These are phyloP conservation scores for Eretmocerus hayati DNA, from an alignment of 2,888 invertebrate species.

Conservation along the genomic window DNA sequence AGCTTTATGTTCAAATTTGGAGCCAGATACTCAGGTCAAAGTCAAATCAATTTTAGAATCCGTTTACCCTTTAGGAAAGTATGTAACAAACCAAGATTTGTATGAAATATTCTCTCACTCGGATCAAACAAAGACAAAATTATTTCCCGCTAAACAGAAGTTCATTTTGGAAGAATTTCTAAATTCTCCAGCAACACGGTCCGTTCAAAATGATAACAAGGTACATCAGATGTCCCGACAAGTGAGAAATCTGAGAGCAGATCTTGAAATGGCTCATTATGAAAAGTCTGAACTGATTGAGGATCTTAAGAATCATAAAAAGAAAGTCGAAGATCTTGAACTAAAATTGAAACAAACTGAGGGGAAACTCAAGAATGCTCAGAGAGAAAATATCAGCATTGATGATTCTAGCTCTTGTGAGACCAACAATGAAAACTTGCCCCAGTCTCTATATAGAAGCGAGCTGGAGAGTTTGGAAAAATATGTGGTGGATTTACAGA, in stretches of 20 bases:
- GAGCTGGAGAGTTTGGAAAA: slow-evolving; percentile 54
- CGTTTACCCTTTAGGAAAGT: slow-evolving; percentile 48
- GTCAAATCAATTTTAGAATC: slow-evolving; percentile 53
- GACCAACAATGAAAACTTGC: slow-evolving; percentile 1
- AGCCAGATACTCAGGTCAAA: slow-evolving; percentile 50
- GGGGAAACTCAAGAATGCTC: slow-evolving; percentile 42
- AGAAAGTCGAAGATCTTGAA: slow-evolving; percentile 53
- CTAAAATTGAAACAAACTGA: slow-evolving; percentile 45
- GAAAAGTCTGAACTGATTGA: slow-evolving; percentile 59
- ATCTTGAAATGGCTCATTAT: slow-evolving; percentile 57
- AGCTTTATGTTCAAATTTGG: slow-evolving; percentile 53
- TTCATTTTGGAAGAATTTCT: slow-evolving; percentile 34
- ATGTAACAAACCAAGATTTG: slow-evolving; percentile 46
- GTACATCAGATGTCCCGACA: slow-evolving; percentile 46
- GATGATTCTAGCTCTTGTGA: background rate
- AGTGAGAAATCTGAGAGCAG: slow-evolving; percentile 52
- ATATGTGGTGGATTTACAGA: slow-evolving; percentile 49
- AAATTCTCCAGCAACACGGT: slow-evolving; percentile 35
- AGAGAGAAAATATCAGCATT: slow-evolving; percentile 17
- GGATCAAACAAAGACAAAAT: slow-evolving; percentile 18
- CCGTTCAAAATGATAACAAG: slow-evolving; percentile 32
- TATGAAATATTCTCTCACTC: slow-evolving; percentile 44
- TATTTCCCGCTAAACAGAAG: slow-evolving; percentile 27
- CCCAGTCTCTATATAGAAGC: slow-evolving; percentile 40
- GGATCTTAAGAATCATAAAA: slow-evolving; percentile 52